Conservation (phyloP, 2,888 invertebrate species). For the Xanthostigma xanthostigma region DNA sequence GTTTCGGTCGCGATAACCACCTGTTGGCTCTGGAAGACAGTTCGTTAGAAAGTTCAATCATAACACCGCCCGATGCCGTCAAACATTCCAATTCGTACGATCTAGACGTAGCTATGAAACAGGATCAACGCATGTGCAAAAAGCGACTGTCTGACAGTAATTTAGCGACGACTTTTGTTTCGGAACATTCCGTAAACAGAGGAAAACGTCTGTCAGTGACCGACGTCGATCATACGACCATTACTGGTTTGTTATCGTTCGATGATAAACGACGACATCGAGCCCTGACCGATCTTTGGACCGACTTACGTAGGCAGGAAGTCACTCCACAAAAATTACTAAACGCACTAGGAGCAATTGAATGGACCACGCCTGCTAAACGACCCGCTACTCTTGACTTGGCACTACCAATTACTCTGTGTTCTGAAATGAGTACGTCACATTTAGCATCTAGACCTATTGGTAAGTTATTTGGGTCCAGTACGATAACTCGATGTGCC, state of each 20-base stretch:
- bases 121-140: too few species aligned
- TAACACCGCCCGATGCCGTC: constrained; percentile 10
- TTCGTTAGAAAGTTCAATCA: too few species aligned
- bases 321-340: constrained; percentile 45
- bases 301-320: constrained; percentile 45
- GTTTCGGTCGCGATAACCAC: too few species aligned
- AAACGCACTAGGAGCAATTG: constrained; percentile 46
- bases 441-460: constrained; percentile 2
- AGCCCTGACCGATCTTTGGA: constrained; percentile 46
- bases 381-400: constrained; percentile 56
- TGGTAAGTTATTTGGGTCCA: too few species aligned
- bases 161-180: too few species aligned
- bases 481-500: too few species aligned
- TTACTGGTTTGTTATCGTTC: constrained; percentile 35
- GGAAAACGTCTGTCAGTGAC: constrained; percentile 1
- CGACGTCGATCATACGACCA: constrained; percentile 14
- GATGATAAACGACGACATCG: constrained; percentile 49
- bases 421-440: constrained; percentile 8
- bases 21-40: too few species aligned
- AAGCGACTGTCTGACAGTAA: too few species aligned
- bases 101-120: constrained; percentile 19
- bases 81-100: constrained; percentile 30
- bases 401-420: constrained; percentile 29
- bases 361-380: constrained; percentile 48
- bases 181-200: too few species aligned